Conservation (phyloP, 2,797 vertebrate species). For the Chanos chanos region DNA sequence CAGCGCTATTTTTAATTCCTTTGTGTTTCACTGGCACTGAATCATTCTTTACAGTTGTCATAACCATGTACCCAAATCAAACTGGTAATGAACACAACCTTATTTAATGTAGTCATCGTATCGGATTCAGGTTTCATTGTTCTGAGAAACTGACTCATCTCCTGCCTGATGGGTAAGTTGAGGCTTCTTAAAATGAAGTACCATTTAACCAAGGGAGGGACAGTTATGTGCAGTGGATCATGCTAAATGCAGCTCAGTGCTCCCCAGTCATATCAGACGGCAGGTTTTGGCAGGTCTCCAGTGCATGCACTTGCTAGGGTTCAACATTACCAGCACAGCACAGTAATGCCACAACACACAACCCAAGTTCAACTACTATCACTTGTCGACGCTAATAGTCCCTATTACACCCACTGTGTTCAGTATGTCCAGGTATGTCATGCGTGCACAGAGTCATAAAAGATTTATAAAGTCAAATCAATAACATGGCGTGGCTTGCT, state of each 20-base stretch:
- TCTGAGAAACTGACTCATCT: background rate
- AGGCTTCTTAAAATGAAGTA: slow-evolving; percentile 1
- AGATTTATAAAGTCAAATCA: slow-evolving; percentile 9
- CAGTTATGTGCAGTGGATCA: slow-evolving; percentile 6
- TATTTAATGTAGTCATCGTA: too few species aligned
- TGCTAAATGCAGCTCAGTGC: slow-evolving; percentile 17
- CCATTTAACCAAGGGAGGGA: background rate
- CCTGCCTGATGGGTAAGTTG: background rate
- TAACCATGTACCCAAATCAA: too few species aligned
- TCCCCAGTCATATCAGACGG: slow-evolving; percentile 6
- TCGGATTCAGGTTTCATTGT: too few species aligned
- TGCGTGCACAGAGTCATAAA: slow-evolving; percentile 37
- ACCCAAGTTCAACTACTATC: slow-evolving; percentile 1
- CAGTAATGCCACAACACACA: background rate
- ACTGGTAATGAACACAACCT: too few species aligned
- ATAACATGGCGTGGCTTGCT: slow-evolving; percentile 9
- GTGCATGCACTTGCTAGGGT: slow-evolving; percentile 18
- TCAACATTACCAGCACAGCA: background rate
- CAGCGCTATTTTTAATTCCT: background rate
- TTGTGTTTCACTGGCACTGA: background rate
- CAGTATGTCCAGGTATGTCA: slow-evolving; percentile 38
- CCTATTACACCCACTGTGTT: background rate
- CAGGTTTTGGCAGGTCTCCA: slow-evolving; percentile 32
- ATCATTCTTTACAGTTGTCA: too few species aligned
- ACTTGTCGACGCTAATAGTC: background rate